A percentile compares a stretch with the other conserved stretches of the same genome.
phyloP scores from a whole-genome alignment of 2,888 invertebrate species.

The Tinea semifulvella region DNA sequence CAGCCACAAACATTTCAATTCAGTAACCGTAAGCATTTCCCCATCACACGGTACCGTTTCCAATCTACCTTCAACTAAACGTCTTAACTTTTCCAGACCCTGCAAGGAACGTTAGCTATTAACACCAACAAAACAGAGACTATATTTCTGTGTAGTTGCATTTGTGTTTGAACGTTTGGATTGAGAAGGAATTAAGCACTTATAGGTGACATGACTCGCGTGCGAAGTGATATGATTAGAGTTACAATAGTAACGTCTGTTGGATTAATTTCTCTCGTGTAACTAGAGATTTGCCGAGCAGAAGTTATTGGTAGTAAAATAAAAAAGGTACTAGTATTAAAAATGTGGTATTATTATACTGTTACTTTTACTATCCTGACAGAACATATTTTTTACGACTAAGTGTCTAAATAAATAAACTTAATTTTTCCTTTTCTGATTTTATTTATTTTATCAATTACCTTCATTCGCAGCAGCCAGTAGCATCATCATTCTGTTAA shows the following conservation, averaged over 20 bases:
- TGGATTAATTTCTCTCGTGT: background rate
- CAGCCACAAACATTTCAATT: slow-evolving; percentile 39
- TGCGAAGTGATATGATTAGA: slow-evolving; percentile 5
- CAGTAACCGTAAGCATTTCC: slow-evolving; percentile 37
- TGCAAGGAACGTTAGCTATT: slow-evolving; percentile 19
- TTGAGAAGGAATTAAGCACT: background rate
- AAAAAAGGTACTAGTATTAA: too few relatives aligned
- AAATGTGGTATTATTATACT: too few relatives aligned
- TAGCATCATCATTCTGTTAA: too few relatives aligned
- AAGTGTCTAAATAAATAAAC: too few relatives aligned
- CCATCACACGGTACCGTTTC: slow-evolving; percentile 24
- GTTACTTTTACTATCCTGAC: too few relatives aligned
- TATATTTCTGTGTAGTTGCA: background rate
- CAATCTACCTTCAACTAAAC: slow-evolving; percentile 29
- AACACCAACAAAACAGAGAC: background rate
- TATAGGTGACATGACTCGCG: slow-evolving; percentile 8
- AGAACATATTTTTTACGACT: too few relatives aligned
- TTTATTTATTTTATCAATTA: too few relatives aligned
- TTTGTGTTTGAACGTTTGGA: background rate
- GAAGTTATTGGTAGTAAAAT: too few relatives aligned
- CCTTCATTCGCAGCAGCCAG: too few relatives aligned
- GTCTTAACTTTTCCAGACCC: slow-evolving; percentile 43
- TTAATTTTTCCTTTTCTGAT: too few relatives aligned
- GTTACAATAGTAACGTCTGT: slow-evolving; percentile 5
- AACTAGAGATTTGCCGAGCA: too few relatives aligned